phyloP scores from a whole-genome alignment of 2,113 vertebrate species.

The Paracanthobrama guichenoti region DNA sequence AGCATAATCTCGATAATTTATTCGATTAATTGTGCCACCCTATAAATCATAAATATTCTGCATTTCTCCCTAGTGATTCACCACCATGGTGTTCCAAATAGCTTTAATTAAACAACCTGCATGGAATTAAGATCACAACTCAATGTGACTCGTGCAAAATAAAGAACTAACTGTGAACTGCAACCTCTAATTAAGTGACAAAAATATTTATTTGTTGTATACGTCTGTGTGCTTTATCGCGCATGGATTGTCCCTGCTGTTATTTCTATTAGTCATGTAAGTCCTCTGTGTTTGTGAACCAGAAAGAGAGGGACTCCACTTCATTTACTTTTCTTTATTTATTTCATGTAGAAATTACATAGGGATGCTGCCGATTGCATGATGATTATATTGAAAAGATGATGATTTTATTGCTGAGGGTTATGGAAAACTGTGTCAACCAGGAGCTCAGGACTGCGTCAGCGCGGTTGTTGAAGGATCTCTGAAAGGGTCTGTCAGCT shows the following conservation, averaged over 20 bases:
- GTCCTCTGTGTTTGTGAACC: background rate
- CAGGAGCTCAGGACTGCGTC: conserved; percentile 25
- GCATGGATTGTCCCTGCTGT: background rate
- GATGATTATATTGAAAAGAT: background rate
- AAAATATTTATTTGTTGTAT: conserved; percentile 46
- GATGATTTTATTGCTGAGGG: background rate
- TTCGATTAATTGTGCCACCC: background rate
- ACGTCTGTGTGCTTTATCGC: conserved; percentile 22
- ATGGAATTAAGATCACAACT: conserved; percentile 45
- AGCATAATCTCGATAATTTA: background rate
- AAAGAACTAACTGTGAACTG: conserved; percentile 51
- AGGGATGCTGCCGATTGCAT: background rate
- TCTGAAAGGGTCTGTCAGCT: conserved; percentile 39
- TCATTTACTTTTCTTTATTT: too few relatives aligned
- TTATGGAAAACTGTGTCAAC: conserved; percentile 20
- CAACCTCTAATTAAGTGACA: conserved; percentile 50
- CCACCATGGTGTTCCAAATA: conserved; percentile 40
- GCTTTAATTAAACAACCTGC: conserved; percentile 50
- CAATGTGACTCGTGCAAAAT: conserved; percentile 32
- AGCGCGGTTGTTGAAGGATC: background rate
- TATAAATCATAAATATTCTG: conserved; percentile 1
- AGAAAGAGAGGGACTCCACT: background rate
- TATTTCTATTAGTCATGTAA: background rate
- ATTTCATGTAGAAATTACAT: background rate
- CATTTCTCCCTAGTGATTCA: conserved; percentile 17